Conservation (phyloP, 2,113 vertebrate species). For the Phodopus roborovskii region DNA sequence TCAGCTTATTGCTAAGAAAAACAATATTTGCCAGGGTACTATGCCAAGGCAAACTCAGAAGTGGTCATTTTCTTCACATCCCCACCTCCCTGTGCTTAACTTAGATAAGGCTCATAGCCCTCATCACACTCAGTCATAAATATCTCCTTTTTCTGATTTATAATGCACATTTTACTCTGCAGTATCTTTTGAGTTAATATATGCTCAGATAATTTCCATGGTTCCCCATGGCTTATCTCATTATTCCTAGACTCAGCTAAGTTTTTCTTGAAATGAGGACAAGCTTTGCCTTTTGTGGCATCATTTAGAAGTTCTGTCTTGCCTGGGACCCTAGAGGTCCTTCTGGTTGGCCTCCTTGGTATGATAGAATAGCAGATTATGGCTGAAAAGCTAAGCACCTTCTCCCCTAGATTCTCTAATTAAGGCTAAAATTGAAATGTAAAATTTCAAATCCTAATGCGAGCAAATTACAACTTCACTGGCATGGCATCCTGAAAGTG, state of each 20-base stretch:
- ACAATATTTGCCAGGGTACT: neutral
- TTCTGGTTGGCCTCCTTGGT: constrained; percentile 3
- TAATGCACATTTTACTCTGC: neutral
- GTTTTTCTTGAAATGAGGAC: neutral
- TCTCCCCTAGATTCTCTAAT: constrained; percentile 32
- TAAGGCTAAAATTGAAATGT: constrained; percentile 26
- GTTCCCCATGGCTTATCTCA: neutral
- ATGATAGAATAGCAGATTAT: neutral
- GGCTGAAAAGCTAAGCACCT: constrained; percentile 42
- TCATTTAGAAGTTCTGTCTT: constrained; percentile 40
- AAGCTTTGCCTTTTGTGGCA: neutral
- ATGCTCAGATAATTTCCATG: neutral
- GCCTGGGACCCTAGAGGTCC: neutral
- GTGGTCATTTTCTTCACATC: neutral
- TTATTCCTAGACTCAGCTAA: neutral
- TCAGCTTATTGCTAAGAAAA: neutral
- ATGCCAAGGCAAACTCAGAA: neutral
- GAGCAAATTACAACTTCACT: neutral
- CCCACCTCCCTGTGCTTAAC: neutral
- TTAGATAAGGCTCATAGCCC: neutral
- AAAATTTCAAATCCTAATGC: constrained; percentile 8
- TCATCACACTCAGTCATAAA: neutral
- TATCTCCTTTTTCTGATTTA: neutral
- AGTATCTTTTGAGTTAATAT: constrained; percentile 6
- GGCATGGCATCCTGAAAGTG: neutral